Evolutionary conservation across 2,888 invertebrate species (phyloP).

Genomic region (Geotrupes spiniger): DNA sequence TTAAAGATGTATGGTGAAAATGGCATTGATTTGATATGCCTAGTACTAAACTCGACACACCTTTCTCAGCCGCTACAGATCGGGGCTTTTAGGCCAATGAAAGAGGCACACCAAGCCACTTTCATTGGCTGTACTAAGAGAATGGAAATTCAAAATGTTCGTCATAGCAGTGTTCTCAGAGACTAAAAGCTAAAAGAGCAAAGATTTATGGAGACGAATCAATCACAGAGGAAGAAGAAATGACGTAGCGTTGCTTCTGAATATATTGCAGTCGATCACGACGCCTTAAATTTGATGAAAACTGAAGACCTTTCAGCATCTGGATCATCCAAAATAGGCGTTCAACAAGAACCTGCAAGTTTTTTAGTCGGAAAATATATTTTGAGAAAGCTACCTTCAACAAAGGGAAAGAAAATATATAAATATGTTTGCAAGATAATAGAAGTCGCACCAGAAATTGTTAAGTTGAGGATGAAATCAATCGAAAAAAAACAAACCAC

Average conservation of each 20-base stretch:
- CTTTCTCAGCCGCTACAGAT: constrained; percentile 9
- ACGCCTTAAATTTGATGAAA: too few species aligned
- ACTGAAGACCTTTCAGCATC: too few species aligned
- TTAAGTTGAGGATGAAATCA: not conserved
- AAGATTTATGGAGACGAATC: not conserved
- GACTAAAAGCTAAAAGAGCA: not conserved
- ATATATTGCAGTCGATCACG: not conserved
- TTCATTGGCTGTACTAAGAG: constrained; percentile 4
- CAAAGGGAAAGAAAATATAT: not conserved
- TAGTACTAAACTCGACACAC: constrained; percentile 10
- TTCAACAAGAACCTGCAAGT: too few species aligned
- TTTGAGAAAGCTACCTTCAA: not conserved
- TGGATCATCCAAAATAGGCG: too few species aligned
- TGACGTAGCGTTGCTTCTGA: not conserved
- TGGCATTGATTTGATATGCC: constrained; percentile 6
- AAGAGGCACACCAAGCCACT: constrained; percentile 1
- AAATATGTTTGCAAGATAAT: not conserved
- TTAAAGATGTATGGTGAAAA: constrained; percentile 4
- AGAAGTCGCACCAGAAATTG: too few species aligned
- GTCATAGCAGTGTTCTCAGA: not conserved
- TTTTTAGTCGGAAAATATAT: too few species aligned
- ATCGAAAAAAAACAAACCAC: not conserved
- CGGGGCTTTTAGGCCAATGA: constrained; percentile 5
- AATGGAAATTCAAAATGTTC: constrained; percentile 5
- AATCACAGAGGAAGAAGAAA: not conserved